These are phyloP conservation scores for Octonoba sinensis DNA, from an alignment of 2,888 invertebrate species.

Conservation along the genomic window DNA sequence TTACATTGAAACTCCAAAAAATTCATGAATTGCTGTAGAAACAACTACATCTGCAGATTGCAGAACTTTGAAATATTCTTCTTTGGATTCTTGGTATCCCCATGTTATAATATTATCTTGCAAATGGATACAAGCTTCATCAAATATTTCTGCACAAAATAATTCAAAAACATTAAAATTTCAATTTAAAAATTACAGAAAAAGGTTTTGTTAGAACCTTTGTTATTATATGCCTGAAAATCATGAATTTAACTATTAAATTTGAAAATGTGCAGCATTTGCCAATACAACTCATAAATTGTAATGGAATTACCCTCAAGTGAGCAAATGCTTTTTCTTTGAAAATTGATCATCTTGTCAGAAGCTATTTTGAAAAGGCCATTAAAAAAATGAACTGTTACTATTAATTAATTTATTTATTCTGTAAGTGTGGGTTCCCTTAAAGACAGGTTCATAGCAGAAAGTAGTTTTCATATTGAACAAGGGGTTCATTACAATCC, in stretches of 20 bases:
- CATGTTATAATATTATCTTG: conserved; percentile 74
- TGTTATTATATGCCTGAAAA: neutral
- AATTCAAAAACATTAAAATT: neutral
- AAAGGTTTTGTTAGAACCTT: neutral
- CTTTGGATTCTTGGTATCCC: conserved; percentile 76
- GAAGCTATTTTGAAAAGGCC: no score
- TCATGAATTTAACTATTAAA: neutral
- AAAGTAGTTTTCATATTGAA: no score
- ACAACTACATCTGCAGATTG: conserved; percentile 77
- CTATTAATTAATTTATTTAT: no score
- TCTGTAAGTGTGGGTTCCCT: no score
- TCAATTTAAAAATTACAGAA: neutral
- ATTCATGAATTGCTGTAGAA: conserved; percentile 82
- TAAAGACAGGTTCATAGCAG: no score
- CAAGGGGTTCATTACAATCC: no score
- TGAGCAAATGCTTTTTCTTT: no score
- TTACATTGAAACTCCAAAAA: conserved; percentile 83
- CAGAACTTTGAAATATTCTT: conserved; percentile 76
- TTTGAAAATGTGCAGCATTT: neutral
- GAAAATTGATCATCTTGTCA: no score
- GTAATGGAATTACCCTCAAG: no score
- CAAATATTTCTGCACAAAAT: conserved; percentile 73
- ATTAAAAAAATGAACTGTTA: no score
- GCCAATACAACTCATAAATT: no score
- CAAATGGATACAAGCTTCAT: conserved; percentile 73